phyloP scores from a whole-genome alignment of 1,140 invertebrate species.

The Bombus cullumanus region DNA sequence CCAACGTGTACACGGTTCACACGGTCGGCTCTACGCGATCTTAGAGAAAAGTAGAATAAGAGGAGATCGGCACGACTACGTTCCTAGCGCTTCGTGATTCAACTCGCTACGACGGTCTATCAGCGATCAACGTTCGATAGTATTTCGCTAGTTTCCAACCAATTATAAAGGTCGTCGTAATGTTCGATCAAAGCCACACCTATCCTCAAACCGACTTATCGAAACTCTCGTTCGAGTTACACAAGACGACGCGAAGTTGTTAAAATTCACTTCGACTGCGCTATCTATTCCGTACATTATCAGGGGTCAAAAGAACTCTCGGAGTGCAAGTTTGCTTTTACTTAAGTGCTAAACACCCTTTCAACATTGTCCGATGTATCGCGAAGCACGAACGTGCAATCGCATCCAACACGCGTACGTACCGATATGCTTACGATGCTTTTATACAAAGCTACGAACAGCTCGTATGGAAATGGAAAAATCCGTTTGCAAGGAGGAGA shows the following conservation, averaged over 20 bases:
- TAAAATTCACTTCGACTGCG: not conserved
- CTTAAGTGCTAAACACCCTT: not conserved
- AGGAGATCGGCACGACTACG: not conserved
- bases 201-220: not conserved
- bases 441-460: not conserved
- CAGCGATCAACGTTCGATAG: too few relatives aligned
- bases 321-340: not conserved
- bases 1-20: too few relatives aligned
- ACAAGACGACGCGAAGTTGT: slow-evolving; percentile 7
- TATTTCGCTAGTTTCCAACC: too few relatives aligned
- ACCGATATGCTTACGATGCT: not conserved
- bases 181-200: not conserved
- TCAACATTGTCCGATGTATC: too few relatives aligned
- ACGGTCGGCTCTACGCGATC: too few relatives aligned
- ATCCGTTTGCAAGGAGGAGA: too few relatives aligned
- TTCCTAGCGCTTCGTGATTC: too few relatives aligned
- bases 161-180: not conserved
- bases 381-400: too few relatives aligned
- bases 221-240: not conserved
- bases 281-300: slow-evolving; percentile 19
- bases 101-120: not conserved
- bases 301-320: not conserved
- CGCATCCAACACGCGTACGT: not conserved
- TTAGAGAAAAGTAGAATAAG: not conserved
- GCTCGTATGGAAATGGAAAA: not conserved